phyloP scores from a whole-genome alignment of 2,113 vertebrate genomes.

The Xerus inauris region DNA sequence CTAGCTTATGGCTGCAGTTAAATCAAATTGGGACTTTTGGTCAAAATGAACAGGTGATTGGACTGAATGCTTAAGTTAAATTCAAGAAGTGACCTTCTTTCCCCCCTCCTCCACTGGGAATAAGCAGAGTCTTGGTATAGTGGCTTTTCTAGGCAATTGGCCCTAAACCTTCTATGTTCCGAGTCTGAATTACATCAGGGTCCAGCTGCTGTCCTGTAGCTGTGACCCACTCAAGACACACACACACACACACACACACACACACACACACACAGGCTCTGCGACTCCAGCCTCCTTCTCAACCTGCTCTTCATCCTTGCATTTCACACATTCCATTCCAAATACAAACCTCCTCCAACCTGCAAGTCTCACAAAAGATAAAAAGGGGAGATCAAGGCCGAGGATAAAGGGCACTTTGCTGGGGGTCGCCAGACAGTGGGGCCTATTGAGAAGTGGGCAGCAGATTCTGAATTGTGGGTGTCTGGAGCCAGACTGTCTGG shows the following conservation, averaged over 20 bases:
- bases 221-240: neutral
- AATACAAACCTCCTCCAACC: slow-evolving; percentile 31
- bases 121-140: neutral
- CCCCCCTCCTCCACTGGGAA: neutral
- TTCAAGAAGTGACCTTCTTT: neutral
- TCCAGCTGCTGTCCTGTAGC: neutral
- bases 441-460: neutral
- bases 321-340: slow-evolving; percentile 67
- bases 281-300: neutral
- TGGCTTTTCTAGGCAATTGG: neutral
- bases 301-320: slow-evolving; percentile 13
- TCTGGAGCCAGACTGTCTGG: neutral
- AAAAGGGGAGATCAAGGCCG: slow-evolving; percentile 33
- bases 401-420: neutral
- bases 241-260: neutral
- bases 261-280: neutral
- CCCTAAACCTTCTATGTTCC: neutral
- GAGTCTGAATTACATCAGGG: neutral
- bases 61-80: neutral
- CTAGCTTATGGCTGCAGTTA: neutral
- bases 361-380: slow-evolving; percentile 36
- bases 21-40: slow-evolving; percentile 38
- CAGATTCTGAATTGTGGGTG: neutral
- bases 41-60: neutral
- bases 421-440: neutral